Percentiles rank a stretch among this genome's conserved stretches.
Evolutionary conservation across 2,113 vertebrate species (phyloP).

Genomic region (Osmerus eperlanus): DNA sequence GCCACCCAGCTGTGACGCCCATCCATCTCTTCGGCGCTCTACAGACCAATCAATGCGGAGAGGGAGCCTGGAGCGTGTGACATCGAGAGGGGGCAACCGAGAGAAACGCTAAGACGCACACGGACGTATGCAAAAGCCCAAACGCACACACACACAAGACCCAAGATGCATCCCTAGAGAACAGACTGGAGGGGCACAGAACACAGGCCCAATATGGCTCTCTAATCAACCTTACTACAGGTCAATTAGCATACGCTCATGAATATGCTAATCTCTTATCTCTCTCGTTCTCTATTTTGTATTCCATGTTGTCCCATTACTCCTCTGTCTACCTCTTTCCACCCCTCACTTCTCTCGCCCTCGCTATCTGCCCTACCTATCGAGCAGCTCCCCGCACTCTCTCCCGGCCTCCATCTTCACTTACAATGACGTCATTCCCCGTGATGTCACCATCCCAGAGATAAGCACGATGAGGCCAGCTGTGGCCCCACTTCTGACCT

Average conservation of each 20-base stretch:
- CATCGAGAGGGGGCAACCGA: neutral
- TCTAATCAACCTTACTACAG: neutral
- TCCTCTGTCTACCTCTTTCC: too few relatives aligned
- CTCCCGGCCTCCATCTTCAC: too few relatives aligned
- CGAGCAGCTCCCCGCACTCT: too few relatives aligned
- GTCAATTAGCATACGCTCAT: conserved; percentile 3
- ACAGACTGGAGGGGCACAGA: neutral
- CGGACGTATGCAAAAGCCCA: neutral
- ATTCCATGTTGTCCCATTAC: too few relatives aligned
- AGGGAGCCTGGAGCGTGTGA: conserved; percentile 33
- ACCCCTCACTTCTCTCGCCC: too few relatives aligned
- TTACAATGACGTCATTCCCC: too few relatives aligned
- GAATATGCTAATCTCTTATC: neutral
- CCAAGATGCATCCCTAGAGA: neutral
- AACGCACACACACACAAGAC: neutral
- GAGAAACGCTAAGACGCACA: neutral
- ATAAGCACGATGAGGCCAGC: neutral
- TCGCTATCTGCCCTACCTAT: too few relatives aligned
- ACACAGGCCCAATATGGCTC: neutral
- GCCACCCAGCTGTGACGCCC: conserved; percentile 45
- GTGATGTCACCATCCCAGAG: neutral
- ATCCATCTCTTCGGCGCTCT: conserved; percentile 58
- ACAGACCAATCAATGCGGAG: conserved; percentile 66
- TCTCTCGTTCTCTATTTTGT: too few relatives aligned
- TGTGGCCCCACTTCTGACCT: neutral